Evolutionary conservation across 2,888 invertebrate species (phyloP), one percentile per base, ranked within the genome.

Genomic region (Drosophila pseudotakahashii): DNA sequence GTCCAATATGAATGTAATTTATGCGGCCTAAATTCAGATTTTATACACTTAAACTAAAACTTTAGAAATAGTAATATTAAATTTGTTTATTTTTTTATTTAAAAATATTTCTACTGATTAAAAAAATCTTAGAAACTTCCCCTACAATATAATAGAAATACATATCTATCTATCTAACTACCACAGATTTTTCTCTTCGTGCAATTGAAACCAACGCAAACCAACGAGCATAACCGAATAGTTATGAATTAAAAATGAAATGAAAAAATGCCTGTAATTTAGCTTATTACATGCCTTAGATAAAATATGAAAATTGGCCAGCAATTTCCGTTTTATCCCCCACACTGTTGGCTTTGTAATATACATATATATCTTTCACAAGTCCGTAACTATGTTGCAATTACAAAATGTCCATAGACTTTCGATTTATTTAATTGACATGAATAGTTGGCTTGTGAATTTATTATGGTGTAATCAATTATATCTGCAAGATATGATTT

Each of bases 291-390:
- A 62, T 62, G 44, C 3, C 47, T 39, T 9, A 23, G 47, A 48
- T 47, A 41, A 48, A 48, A 39, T 26, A 62, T 63, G 34, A 34
- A 62, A 63, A 63, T 63, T 63, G 41, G 34, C 16, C 11, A 16
- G 64, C 41, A 63, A 63, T 63, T 63, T 63, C 63, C 48, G 47
- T 63, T 63, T 34, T 23, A 14, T 19, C 10, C 52, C 52, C 39
- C 53, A 11, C 32, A 11, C 30, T 51, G 16, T 39, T 58, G 6
- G 37, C 19, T 39, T 16, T 32, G 60, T 26, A 26, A 60, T 60
- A 44, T 6, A 50, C 19, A 13, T 51, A 52, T 51, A 52, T 36
- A 13, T 51, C 50, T 51, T 19, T 32, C 44, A n/a, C 11, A 32
- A 61, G 19, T 34, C 16, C 11, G 42, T 26, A 44, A 58, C 23